A percentile compares a stretch with the other conserved stretches of the same genome.
Conservation (phyloP, 1,140 invertebrate genomes). For the Contarinia nasturtii region DNA sequence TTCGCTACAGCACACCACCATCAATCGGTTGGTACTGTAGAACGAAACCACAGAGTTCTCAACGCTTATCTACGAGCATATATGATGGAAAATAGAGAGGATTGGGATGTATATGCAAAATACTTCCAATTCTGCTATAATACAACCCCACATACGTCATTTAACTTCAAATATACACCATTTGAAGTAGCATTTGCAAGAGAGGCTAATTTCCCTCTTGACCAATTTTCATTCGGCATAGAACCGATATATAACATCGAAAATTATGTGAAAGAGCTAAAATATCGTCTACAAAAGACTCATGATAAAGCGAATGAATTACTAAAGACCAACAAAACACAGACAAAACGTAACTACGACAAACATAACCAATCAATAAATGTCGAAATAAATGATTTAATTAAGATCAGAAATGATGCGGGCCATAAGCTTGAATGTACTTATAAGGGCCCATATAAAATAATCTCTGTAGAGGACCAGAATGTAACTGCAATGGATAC, state of each 20-base stretch:
- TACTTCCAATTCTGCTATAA: neutral
- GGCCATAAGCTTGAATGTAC: neutral
- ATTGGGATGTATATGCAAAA: neutral
- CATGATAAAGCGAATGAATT: neutral
- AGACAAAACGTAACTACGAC: neutral
- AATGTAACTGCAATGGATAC: neutral
- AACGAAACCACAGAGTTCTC: neutral
- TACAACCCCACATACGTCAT: neutral
- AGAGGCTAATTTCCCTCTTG: too few species aligned
- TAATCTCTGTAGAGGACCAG: neutral
- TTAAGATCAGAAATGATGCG: neutral
- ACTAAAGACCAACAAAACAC: neutral
- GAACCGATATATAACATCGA: neutral
- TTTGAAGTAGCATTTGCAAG: too few species aligned
- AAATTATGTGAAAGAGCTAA: neutral
- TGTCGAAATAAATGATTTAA: neutral
- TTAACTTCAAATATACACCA: too few species aligned
- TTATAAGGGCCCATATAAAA: neutral
- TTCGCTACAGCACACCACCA: neutral
- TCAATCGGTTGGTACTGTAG: too few species aligned
- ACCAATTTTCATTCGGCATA: neutral
- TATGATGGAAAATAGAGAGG: neutral
- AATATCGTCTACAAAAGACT: neutral
- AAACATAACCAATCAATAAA: neutral
- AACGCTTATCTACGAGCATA: neutral